Evolutionary conservation across 2,113 vertebrate genomes (phyloP).

Genomic region (Candoia aspera): DNA sequence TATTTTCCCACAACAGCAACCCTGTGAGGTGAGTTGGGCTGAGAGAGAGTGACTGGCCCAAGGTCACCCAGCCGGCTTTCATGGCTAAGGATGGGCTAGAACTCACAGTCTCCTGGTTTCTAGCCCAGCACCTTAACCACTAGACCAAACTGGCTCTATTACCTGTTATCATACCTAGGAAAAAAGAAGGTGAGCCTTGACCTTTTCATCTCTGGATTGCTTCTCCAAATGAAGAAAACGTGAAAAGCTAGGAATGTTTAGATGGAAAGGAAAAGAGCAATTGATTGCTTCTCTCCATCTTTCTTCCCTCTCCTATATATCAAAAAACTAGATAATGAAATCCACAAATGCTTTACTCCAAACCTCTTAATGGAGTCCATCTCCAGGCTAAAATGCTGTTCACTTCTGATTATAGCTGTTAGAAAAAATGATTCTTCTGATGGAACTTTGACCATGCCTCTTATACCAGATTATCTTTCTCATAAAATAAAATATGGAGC

Average conservation of each 20-base stretch:
- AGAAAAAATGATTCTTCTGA: slow-evolving; percentile 7
- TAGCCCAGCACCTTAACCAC: too few relatives aligned
- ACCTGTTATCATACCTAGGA: neutral
- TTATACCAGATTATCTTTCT: slow-evolving; percentile 34
- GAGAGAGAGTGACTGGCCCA: too few relatives aligned
- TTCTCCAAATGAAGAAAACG: slow-evolving; percentile 28
- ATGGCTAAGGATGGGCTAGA: too few relatives aligned
- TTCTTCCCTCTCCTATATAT: slow-evolving; percentile 35
- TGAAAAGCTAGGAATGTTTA: neutral
- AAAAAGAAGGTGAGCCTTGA: neutral
- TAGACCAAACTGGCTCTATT: too few relatives aligned
- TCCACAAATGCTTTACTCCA: slow-evolving; percentile 38
- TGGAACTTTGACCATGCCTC: slow-evolving; percentile 34
- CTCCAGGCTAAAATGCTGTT: slow-evolving; percentile 34
- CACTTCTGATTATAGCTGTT: slow-evolving; percentile 25
- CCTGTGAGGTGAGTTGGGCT: too few relatives aligned
- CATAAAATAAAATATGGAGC: slow-evolving; percentile 27
- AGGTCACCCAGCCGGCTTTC: too few relatives aligned
- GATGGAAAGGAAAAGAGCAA: slow-evolving; percentile 27
- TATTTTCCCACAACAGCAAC: too few relatives aligned
- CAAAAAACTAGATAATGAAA: slow-evolving; percentile 31
- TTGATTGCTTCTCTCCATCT: slow-evolving; percentile 28
- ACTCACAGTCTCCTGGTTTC: too few relatives aligned
- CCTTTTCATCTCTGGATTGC: neutral
- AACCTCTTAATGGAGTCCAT: slow-evolving; percentile 32